phyloP scores from a whole-genome alignment of 1,140 invertebrate species.

The Drosophila ogumai region DNA sequence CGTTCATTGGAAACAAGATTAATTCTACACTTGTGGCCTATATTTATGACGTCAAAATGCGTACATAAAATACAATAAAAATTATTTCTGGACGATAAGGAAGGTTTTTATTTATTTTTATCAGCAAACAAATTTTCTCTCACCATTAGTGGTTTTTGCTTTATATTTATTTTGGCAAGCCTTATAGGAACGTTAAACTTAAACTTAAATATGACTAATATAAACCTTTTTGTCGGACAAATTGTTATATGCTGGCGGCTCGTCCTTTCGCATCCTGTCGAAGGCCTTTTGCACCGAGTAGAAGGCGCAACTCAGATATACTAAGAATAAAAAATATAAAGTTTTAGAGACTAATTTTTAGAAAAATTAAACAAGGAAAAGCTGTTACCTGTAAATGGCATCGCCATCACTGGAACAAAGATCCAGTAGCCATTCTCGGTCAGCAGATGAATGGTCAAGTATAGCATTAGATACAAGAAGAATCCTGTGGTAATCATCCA shows the following conservation, averaged over 20 bases:
- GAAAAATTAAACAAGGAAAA: too few species aligned
- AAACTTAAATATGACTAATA: conserved; percentile 23
- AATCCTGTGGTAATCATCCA: conserved; percentile 49
- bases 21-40: background rate
- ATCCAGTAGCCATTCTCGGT: background rate
- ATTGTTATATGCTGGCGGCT: conserved; percentile 21
- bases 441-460: background rate
- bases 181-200: background rate
- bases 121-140: background rate
- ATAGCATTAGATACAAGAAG: conserved; percentile 37
- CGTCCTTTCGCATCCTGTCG: conserved; percentile 35
- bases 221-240: conserved; percentile 10
- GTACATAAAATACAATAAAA: background rate
- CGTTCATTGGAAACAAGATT: background rate
- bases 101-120: background rate
- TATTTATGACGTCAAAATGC: conserved; percentile 3
- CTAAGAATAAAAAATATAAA: background rate
- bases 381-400: conserved; percentile 9
- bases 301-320: conserved; percentile 31
- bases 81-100: background rate
- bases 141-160: background rate
- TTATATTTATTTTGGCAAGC: background rate
- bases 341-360: too few species aligned
- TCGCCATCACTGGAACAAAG: background rate
- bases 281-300: conserved; percentile 32